Conservation (phyloP, 2,113 vertebrate species). For the Myrmecophaga tridactyla region DNA sequence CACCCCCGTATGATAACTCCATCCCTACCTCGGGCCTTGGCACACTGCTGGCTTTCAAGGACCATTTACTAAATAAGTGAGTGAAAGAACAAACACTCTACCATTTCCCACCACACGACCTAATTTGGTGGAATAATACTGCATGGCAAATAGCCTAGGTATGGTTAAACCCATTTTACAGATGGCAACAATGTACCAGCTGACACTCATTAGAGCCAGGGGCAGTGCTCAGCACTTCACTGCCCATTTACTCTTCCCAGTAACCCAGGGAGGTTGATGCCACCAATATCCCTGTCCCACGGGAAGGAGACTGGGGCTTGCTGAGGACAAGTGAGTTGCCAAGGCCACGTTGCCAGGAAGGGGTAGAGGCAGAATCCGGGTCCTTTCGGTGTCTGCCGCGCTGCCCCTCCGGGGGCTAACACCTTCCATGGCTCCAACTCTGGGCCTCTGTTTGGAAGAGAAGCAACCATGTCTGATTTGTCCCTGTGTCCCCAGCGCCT, state of each 20-base stretch:
- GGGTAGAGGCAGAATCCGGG: background rate
- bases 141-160: background rate
- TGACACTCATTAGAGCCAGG: background rate
- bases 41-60: background rate
- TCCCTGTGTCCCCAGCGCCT: background rate
- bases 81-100: background rate
- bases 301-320: no score
- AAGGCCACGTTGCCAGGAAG: background rate
- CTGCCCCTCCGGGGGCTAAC: background rate
- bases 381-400: background rate
- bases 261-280: background rate
- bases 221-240: background rate
- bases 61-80: background rate
- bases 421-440: background rate
- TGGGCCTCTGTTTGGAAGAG: background rate
- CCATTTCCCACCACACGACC: no score
- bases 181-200: background rate
- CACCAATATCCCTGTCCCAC: no score
- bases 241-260: background rate
- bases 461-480: background rate
- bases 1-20: background rate
- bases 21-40: background rate
- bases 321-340: background rate
- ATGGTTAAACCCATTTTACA: background rate
- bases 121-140: background rate